A percentile compares a stretch with the other conserved stretches of the same genome.
These are phyloP conservation scores for Pachycephala philippinensis DNA, from an alignment of 2,113 vertebrate species.

Conservation along the genomic window DNA sequence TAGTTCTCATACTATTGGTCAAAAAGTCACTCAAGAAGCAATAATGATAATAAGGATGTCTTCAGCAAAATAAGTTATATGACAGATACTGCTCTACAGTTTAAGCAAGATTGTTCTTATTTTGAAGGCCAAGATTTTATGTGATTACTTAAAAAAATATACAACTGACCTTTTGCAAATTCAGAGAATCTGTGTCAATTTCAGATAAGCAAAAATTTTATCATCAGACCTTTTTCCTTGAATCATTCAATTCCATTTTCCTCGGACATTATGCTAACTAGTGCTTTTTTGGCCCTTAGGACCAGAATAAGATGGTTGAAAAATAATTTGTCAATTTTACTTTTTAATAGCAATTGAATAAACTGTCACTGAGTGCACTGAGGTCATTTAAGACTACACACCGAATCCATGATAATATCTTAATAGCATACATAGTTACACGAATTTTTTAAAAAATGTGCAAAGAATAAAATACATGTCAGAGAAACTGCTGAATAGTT, in stretches of 20 bases:
- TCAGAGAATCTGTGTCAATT: not conserved
- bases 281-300: rapidly evolving
- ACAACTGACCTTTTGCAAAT: not conserved
- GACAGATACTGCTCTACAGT: not conserved
- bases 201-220: not conserved
- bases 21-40: not conserved
- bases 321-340: not conserved
- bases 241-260: not conserved
- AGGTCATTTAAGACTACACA: not conserved
- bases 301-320: not conserved
- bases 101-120: not conserved
- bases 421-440: not conserved
- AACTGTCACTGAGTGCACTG: not conserved
- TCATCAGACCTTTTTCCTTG: not conserved
- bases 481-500: not conserved
- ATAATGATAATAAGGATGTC: not conserved
- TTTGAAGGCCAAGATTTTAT: not conserved
- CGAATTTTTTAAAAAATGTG: not conserved
- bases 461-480: not conserved
- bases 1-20: not conserved
- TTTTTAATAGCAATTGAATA: not conserved
- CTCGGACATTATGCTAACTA: rapidly evolving
- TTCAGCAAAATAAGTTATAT: not conserved
- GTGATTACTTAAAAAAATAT: not conserved
- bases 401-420: not conserved